A percentile compares a stretch with the other conserved stretches of the same genome.
Conservation (phyloP, 2,113 vertebrate genomes). For the Amia ocellicauda region DNA sequence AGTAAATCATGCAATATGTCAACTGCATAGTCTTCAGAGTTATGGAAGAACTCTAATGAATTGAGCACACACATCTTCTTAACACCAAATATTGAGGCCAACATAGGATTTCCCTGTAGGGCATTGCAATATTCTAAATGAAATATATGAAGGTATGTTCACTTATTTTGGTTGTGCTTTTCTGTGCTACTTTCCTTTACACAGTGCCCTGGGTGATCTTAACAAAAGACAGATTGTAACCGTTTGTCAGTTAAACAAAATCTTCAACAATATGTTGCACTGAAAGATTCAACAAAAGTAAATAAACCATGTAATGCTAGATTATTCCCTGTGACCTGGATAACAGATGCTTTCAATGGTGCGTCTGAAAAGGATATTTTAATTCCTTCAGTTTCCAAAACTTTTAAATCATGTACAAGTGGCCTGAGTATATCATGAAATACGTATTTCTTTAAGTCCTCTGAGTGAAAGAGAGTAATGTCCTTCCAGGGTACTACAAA, state of each 20-base stretch:
- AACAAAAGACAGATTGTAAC: slow-evolving; percentile 1
- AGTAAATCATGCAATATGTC: slow-evolving; percentile 30
- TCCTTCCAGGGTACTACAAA: background rate
- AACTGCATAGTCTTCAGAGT: slow-evolving; percentile 21
- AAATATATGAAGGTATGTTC: too few species aligned
- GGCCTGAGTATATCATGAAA: background rate
- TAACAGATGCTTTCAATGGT: too few species aligned
- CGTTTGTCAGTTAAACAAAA: slow-evolving; percentile 9
- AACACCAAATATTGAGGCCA: slow-evolving; percentile 3
- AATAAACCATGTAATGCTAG: background rate
- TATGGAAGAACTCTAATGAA: background rate
- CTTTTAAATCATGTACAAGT: background rate
- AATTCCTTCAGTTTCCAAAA: too few species aligned
- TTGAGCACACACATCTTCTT: slow-evolving; percentile 7
- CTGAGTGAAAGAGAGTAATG: too few species aligned
- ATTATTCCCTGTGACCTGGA: too few species aligned
- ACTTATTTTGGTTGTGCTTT: too few species aligned
- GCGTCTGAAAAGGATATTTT: too few species aligned
- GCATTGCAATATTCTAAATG: background rate
- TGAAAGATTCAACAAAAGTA: slow-evolving; percentile 1
- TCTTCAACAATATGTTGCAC: too few species aligned
- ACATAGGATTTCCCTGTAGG: background rate
- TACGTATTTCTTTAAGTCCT: too few species aligned
- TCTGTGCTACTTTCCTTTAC: too few species aligned
- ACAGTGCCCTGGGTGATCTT: slow-evolving; percentile 18